phyloP scores from a whole-genome alignment of 2,888 invertebrate species.

The Pharmacophagus antenor region DNA sequence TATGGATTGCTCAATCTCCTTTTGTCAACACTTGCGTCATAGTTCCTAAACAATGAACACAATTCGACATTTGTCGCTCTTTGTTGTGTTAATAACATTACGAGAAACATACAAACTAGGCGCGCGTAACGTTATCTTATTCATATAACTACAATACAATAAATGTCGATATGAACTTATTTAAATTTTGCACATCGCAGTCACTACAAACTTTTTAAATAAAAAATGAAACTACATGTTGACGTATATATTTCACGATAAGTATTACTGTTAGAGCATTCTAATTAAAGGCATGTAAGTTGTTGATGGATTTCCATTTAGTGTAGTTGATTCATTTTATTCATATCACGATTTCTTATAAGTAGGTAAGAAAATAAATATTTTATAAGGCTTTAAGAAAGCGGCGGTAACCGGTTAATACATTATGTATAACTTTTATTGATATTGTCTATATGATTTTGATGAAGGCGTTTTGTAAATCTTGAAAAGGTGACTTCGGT shows the following conservation, averaged over 20 bases:
- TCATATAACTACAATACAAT: constrained; percentile 14
- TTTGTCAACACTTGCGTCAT: constrained; percentile 44
- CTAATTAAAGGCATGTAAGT: constrained; percentile 14
- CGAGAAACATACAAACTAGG: constrained; percentile 10
- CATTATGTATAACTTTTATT: constrained; percentile 10
- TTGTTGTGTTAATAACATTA: constrained; percentile 27
- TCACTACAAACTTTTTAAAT: constrained; percentile 7
- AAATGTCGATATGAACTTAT: constrained; percentile 18
- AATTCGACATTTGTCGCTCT: constrained; percentile 35
- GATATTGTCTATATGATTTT: constrained; percentile 12
- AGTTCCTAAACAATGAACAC: constrained; percentile 41
- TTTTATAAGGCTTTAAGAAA: constrained; percentile 28
- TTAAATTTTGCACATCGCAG: constrained; percentile 5
- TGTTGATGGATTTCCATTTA: constrained; percentile 23
- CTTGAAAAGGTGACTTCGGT: neutral
- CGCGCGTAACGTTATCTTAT: constrained; percentile 5
- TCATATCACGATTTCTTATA: constrained; percentile 24
- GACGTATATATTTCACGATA: constrained; percentile 11
- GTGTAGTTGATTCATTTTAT: constrained; percentile 7
- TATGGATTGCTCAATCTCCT: constrained; percentile 40
- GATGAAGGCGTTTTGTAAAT: neutral
- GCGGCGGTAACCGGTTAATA: constrained; percentile 3
- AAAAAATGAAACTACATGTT: constrained; percentile 1
- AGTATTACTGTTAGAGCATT: constrained; percentile 14
- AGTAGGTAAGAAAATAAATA: constrained; percentile 26